Base-by-base conservation (phyloP, 2,113 vertebrate species). In the Nycticebus coucang region DNA sequence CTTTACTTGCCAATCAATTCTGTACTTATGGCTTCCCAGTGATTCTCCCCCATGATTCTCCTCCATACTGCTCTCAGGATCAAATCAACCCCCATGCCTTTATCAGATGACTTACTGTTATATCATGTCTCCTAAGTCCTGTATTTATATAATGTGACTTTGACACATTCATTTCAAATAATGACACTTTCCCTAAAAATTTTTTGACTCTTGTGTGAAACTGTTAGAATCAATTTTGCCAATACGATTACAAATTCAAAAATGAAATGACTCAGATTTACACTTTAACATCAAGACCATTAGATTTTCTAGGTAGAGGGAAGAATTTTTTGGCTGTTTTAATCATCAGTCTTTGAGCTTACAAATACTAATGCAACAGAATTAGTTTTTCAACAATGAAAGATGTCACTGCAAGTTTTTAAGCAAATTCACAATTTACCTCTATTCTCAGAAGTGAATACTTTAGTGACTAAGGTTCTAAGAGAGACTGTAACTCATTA, bases 401-500 rank as follows among this genome's bases (percentile, higher is more conserved):
- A 77, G 24, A 18, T 45, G 77, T 14, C 57, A 69, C 0, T 69
- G 57, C 45, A n/a, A 94, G 68, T 92, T 97, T 92, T 53, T 21
- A 82, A 92, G 64, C 28, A 90, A 96, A 80, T 89, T 69, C 79
- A 50, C 22, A 75, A 13, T 1, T 64, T 87, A 62, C 19, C n/a
- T 69, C 28, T 95, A 2, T 95, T 94, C 35, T 97, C 22, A 72
- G 66, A 96, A 86, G 35, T 35, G 13, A 87, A 24, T 62, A 33
- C 45, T 66, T 87, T 50, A 79, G 37, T 93, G 68, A 87, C 50
- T 82, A 81, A 94, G 15, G 10, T 88, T 90, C 90, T 89, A 30
- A 88, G 64, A 91, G 64, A 91, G 74, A 95, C 22, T 91, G 10
- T 72, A 89, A 68, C 24, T 95, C 64, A 87, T 95, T 96, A 83